A percentile compares a stretch with the other conserved stretches of the same genome.
Conservation (phyloP, 2,797 vertebrate genomes). For the Sebastes oblongus region DNA sequence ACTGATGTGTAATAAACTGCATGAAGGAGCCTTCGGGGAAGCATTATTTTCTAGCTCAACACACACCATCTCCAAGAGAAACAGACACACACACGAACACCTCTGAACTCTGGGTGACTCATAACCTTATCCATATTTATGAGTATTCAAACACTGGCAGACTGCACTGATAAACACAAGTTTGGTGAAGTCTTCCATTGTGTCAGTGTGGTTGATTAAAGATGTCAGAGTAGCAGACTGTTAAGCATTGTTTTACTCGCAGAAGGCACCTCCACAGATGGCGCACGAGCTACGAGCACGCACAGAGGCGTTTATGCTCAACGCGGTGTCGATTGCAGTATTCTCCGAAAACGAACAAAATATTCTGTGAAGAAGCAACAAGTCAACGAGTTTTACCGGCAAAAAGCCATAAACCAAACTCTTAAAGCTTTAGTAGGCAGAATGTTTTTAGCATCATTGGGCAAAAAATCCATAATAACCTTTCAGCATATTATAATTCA, state of each 20-base stretch:
- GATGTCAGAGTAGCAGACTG: neutral
- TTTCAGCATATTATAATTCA: too few relatives aligned
- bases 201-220: constrained; percentile 36
- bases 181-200: constrained; percentile 37
- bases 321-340: neutral
- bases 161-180: constrained; percentile 30
- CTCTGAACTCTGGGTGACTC: constrained; percentile 69
- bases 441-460: too few relatives aligned
- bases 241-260: neutral
- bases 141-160: constrained; percentile 40
- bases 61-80: constrained; percentile 37
- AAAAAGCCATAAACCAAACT: neutral
- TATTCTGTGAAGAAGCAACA: neutral
- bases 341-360: neutral
- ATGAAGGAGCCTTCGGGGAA: constrained; percentile 70
- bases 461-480: too few relatives aligned
- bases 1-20: constrained; percentile 74
- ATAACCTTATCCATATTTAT: constrained; percentile 68
- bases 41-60: constrained; percentile 65
- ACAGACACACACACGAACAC: constrained; percentile 17
- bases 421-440: too few relatives aligned
- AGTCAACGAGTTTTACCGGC: neutral
- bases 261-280: neutral
- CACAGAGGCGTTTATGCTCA: neutral
- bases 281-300: neutral